These are phyloP conservation scores for Nomada flava DNA, from an alignment of 2,888 invertebrate species.

Conservation along the genomic window DNA sequence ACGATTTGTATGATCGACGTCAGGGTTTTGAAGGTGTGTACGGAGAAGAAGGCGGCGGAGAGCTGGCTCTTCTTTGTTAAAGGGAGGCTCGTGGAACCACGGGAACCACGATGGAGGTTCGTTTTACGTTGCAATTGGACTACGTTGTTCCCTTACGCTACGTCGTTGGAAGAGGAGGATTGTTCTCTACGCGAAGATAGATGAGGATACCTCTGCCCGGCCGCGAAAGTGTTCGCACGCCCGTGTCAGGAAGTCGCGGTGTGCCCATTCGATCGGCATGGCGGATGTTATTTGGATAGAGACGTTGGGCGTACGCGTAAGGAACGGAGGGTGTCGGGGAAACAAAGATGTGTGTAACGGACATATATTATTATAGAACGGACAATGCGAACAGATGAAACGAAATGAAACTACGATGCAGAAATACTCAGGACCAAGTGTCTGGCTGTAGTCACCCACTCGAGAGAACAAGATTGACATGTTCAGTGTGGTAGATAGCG, in stretches of 20 bases:
- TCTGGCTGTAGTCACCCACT: conserved; percentile 82
- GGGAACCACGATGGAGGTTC: not conserved
- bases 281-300: no score
- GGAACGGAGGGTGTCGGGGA: not conserved
- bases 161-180: no score
- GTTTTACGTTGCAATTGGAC: not conserved
- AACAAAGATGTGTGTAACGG: no score
- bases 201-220: no score
- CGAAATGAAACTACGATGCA: conserved; percentile 70
- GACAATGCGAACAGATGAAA: conserved; percentile 30
- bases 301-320: not conserved
- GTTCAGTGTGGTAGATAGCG: conserved; percentile 55
- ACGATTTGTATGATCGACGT: conserved; percentile 35
- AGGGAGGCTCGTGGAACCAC: not conserved
- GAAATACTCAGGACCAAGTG: conserved; percentile 85
- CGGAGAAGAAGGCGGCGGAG: conserved; percentile 19
- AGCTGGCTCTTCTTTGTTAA: conserved; percentile 24
- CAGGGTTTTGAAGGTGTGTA: conserved; percentile 6
- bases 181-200: no score
- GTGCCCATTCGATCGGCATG: no score
- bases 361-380: not conserved
- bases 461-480: conserved; percentile 60
- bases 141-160: no score
- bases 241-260: no score
- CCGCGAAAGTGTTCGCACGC: no score